These are phyloP conservation scores for Grammomys dolichurus DNA, from an alignment of 2,113 vertebrate species.

Conservation along the genomic window DNA sequence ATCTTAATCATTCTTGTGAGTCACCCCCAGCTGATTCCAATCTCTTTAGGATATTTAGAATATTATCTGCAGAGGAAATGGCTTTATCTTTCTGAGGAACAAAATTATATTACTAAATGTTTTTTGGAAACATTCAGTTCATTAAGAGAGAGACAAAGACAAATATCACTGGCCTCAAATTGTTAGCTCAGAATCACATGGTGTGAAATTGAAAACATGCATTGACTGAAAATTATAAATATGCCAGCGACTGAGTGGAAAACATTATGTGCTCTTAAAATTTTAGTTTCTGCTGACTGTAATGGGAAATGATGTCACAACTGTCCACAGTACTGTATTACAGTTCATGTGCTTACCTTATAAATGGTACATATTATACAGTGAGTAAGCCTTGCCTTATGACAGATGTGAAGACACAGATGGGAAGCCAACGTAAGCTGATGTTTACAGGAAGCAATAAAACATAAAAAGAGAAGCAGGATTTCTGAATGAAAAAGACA, in stretches of 20 bases:
- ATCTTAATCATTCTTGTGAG: constrained; percentile 7
- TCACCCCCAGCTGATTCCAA: constrained; percentile 60
- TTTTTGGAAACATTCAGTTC: constrained; percentile 70
- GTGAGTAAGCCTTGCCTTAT: neutral
- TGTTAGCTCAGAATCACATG: constrained; percentile 74
- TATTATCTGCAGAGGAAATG: constrained; percentile 54
- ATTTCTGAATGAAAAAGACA: neutral
- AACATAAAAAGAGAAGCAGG: neutral
- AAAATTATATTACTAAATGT: constrained; percentile 52
- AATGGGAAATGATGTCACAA: constrained; percentile 57
- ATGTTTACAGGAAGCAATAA: neutral
- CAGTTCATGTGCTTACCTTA: neutral
- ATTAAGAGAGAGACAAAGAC: constrained; percentile 78
- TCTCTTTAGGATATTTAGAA: constrained; percentile 43
- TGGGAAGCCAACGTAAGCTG: neutral
- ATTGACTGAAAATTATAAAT: constrained; percentile 73
- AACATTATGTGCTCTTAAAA: constrained; percentile 62
- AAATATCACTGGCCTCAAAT: constrained; percentile 66
- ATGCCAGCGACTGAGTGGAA: constrained; percentile 40
- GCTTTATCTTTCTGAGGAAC: constrained; percentile 57
- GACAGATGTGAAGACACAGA: neutral
- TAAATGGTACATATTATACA: neutral
- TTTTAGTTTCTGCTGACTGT: constrained; percentile 35
- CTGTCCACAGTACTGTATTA: neutral
- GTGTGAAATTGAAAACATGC: constrained; percentile 75